Percentiles rank a stretch among this genome's conserved stretches.
Evolutionary conservation across 2,797 vertebrate genomes (phyloP).

Genomic region (Podarcis lilfordi): DNA sequence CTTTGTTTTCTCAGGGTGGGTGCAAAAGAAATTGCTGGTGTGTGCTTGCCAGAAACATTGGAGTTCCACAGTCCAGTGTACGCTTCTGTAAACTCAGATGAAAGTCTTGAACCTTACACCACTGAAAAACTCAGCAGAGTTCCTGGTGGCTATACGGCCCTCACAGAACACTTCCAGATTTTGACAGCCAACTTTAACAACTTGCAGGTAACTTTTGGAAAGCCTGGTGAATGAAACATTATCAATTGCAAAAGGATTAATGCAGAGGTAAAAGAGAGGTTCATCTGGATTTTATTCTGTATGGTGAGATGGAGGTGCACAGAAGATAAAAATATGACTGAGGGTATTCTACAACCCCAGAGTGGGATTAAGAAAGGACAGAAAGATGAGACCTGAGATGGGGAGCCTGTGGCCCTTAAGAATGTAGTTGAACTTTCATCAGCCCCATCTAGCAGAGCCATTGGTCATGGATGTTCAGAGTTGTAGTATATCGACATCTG

Average conservation of each 20-base stretch:
- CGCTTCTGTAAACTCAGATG: conserved; percentile 81
- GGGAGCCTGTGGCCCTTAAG: not conserved
- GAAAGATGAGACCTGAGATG: not conserved
- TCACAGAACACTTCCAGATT: conserved; percentile 88
- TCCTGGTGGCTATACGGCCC: conserved; percentile 86
- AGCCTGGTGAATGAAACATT: not conserved
- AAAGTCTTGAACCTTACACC: conserved; percentile 93
- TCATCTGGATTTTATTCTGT: not conserved
- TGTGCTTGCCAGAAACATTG: conserved; percentile 81
- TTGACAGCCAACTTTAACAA: conserved; percentile 92
- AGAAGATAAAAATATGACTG: too few species aligned
- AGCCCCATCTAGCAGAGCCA: not conserved
- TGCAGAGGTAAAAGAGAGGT: rapidly evolving
- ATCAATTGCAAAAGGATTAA: not conserved
- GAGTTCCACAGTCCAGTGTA: conserved; percentile 88
- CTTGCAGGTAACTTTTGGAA: conserved; percentile 81
- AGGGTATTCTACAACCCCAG: not conserved
- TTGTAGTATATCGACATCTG: not conserved
- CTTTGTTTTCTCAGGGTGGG: conserved; percentile 78
- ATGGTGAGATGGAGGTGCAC: not conserved
- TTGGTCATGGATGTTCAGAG: not conserved
- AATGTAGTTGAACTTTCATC: not conserved
- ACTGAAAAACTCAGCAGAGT: conserved; percentile 92
- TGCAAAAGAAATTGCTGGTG: conserved; percentile 82
- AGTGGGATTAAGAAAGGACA: not conserved